Percentiles rank a stretch among this genome's conserved stretches.
These are phyloP conservation scores for Cyanistes caeruleus DNA, from an alignment of 2,113 vertebrate species.

Conservation along the genomic window DNA sequence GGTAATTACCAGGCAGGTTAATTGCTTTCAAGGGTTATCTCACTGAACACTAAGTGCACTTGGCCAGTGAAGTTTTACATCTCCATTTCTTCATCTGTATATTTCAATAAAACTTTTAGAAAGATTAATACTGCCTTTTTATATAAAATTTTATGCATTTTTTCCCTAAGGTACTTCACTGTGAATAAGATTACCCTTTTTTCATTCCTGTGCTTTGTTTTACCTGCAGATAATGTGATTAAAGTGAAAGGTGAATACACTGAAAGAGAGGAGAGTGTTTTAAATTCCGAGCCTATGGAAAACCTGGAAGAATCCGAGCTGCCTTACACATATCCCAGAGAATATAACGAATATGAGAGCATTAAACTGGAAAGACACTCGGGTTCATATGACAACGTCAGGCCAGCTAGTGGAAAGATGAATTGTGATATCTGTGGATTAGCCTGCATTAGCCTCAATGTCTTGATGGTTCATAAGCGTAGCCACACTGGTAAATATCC, in stretches of 20 bases:
- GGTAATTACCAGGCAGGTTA: neutral
- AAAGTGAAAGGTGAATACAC: slow-evolving; percentile 78
- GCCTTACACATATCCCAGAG: slow-evolving; percentile 79
- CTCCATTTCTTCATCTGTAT: neutral
- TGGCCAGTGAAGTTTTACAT: neutral
- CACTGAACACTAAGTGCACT: neutral
- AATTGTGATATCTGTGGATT: slow-evolving; percentile 92
- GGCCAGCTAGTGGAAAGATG: slow-evolving; percentile 83
- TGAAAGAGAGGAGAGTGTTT: slow-evolving; percentile 75
- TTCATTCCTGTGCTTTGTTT: slow-evolving; percentile 50
- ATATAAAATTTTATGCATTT: neutral
- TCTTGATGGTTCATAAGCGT: slow-evolving; percentile 93
- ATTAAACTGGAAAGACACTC: slow-evolving; percentile 78
- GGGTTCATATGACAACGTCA: slow-evolving; percentile 70
- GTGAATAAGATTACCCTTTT: neutral
- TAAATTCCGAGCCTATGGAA: slow-evolving; percentile 75
- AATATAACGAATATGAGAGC: slow-evolving; percentile 77
- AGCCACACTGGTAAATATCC: slow-evolving; percentile 90
- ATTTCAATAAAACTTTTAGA: neutral
- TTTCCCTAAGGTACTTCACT: neutral
- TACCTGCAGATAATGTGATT: slow-evolving; percentile 71
- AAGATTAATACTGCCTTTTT: neutral
- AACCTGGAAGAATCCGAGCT: slow-evolving; percentile 75
- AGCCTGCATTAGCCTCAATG: slow-evolving; percentile 94
- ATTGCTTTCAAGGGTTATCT: neutral